Evolutionary conservation across 2,113 vertebrate genomes (phyloP).

Genomic region (Leucoraja erinaceus): DNA sequence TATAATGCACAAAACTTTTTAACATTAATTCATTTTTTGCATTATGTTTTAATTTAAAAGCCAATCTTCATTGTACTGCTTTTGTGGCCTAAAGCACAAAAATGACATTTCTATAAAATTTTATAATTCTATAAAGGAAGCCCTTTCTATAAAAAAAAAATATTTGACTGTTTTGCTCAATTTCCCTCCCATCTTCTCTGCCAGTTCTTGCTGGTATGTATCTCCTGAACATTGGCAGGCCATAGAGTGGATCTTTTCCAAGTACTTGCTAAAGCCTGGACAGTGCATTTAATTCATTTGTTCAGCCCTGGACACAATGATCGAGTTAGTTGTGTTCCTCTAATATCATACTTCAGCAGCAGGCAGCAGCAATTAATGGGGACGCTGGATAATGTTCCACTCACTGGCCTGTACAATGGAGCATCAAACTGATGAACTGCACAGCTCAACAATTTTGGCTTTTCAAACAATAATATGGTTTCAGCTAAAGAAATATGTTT

Average conservation of each 20-base stretch:
- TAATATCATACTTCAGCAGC: too few relatives aligned
- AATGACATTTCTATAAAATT: too few relatives aligned
- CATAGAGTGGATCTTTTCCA: background rate
- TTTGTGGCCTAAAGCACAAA: too few relatives aligned
- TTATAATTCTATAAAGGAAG: too few relatives aligned
- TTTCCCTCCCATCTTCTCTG: background rate
- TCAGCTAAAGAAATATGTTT: background rate
- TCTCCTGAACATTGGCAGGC: background rate
- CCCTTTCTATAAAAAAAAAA: background rate
- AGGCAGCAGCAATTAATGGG: background rate
- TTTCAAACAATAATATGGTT: background rate
- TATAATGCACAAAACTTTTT: background rate
- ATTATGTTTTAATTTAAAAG: too few relatives aligned
- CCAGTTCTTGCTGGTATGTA: background rate
- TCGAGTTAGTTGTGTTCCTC: background rate
- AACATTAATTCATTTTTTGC: too few relatives aligned
- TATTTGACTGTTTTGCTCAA: background rate
- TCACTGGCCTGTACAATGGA: background rate
- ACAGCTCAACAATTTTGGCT: background rate
- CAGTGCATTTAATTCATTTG: background rate
- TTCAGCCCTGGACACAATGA: background rate
- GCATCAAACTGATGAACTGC: background rate
- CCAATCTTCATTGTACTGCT: too few relatives aligned
- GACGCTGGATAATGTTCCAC: background rate
- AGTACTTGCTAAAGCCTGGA: background rate